Evolutionary conservation across 2,797 vertebrate species (phyloP).

Genomic region (Siniperca undulata): DNA sequence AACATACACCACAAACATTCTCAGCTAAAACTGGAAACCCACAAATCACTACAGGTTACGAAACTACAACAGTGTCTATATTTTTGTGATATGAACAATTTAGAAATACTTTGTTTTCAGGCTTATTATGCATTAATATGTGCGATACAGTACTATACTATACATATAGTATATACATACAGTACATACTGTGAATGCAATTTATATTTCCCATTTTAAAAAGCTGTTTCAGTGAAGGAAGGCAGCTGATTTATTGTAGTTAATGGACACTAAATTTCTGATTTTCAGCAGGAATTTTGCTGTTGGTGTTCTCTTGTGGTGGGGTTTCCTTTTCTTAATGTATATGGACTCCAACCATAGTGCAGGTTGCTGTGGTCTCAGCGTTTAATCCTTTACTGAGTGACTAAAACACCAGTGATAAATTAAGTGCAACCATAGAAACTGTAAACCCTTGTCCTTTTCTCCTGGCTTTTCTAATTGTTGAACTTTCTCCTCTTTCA

Average conservation of each 20-base stretch:
- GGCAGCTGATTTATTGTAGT: neutral
- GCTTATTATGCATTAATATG: neutral
- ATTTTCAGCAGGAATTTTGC: neutral
- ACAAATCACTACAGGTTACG: slow-evolving; percentile 20
- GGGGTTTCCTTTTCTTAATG: slow-evolving; percentile 14
- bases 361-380: slow-evolving; percentile 24
- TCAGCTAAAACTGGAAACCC: slow-evolving; percentile 51
- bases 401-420: slow-evolving; percentile 54
- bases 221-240: neutral
- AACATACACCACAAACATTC: slow-evolving; percentile 57
- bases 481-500: slow-evolving; percentile 78
- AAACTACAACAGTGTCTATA: slow-evolving; percentile 6
- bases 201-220: slow-evolving; percentile 1
- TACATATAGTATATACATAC: no score
- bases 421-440: slow-evolving; percentile 65
- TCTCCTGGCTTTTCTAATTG: slow-evolving; percentile 71
- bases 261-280: neutral
- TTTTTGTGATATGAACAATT: slow-evolving; percentile 7
- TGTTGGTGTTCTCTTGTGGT: neutral
- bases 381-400: slow-evolving; percentile 44
- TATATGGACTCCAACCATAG: slow-evolving; percentile 2
- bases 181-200: neutral
- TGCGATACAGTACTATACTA: neutral
- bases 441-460: slow-evolving; percentile 40
- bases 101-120: neutral